Conservation (phyloP, 2,888 invertebrate species). For the Acrobasis suavella region DNA sequence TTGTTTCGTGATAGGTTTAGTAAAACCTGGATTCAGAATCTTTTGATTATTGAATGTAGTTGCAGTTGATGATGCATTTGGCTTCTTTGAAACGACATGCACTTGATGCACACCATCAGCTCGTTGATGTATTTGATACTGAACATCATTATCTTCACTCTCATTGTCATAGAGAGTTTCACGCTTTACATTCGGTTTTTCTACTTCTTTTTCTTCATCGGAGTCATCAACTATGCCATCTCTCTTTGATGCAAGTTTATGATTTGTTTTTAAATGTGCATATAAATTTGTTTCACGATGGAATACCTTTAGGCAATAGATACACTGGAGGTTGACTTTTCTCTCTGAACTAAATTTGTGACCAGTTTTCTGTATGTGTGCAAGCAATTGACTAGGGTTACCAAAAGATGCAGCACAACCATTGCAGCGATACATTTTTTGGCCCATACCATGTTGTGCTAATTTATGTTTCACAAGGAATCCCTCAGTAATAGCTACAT, state of each 20-base stretch:
- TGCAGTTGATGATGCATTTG: slow-evolving; percentile 28
- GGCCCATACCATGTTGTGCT: slow-evolving; percentile 82
- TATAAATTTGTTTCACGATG: slow-evolving; percentile 86
- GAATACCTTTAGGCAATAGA: slow-evolving; percentile 89
- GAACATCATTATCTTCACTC: slow-evolving; percentile 55
- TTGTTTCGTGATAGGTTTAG: slow-evolving; percentile 38
- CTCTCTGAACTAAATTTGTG: slow-evolving; percentile 73
- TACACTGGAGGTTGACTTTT: slow-evolving; percentile 82
- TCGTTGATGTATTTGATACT: slow-evolving; percentile 63
- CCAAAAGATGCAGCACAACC: slow-evolving; percentile 81
- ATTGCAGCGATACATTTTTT: slow-evolving; percentile 74
- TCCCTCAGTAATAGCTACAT: slow-evolving; percentile 88
- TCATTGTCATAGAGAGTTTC: slow-evolving; percentile 46
- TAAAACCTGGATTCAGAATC: slow-evolving; percentile 66
- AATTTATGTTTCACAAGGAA: slow-evolving; percentile 87
- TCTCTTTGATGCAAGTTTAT: slow-evolving; percentile 84
- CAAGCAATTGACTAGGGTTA: slow-evolving; percentile 61
- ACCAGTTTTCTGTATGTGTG: slow-evolving; percentile 82
- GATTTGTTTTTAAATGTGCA: slow-evolving; percentile 86
- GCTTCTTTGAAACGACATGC: slow-evolving; percentile 68
- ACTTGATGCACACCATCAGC: slow-evolving; percentile 55
- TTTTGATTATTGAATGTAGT: slow-evolving; percentile 52
- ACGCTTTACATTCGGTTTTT: slow-evolving; percentile 22
- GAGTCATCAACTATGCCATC: slow-evolving; percentile 86
- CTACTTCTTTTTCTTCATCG: slow-evolving; percentile 62